Evolutionary conservation across 2,888 invertebrate genomes (phyloP).

Genomic region (Eudasyphora cyanicolor): DNA sequence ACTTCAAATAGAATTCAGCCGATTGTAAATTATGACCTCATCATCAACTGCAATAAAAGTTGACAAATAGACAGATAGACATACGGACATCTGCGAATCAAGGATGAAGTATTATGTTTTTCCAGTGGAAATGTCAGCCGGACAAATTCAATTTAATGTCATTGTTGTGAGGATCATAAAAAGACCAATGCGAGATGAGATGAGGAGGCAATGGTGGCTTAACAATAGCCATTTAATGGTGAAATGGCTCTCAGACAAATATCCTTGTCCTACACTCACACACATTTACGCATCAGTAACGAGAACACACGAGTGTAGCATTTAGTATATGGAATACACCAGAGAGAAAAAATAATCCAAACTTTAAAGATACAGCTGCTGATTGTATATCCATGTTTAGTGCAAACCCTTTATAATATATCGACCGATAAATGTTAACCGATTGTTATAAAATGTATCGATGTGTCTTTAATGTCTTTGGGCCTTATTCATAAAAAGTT

Average conservation of each 20-base stretch:
- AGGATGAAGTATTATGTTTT: not conserved
- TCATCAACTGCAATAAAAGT: constrained; percentile 13
- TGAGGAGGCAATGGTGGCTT: not conserved
- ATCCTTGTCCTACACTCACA: not conserved
- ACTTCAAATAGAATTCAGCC: not conserved
- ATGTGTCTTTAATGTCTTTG: no score
- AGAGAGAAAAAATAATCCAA: no score
- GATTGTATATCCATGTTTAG: no score
- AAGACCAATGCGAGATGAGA: not conserved
- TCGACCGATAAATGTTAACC: no score
- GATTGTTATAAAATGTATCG: no score
- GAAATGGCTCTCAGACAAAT: not conserved
- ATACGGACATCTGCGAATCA: not conserved
- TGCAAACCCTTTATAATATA: no score
- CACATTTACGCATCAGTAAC: not conserved
- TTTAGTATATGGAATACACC: no score
- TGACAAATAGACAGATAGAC: not conserved
- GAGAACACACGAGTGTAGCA: no score
- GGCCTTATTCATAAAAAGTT: no score
- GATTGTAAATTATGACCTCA: constrained; percentile 32
- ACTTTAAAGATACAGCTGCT: no score
- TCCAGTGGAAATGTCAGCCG: constrained; percentile 13
- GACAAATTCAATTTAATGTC: constrained; percentile 9
- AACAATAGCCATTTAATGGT: constrained; percentile 9
- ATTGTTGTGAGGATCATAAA: constrained; percentile 8